Evolutionary conservation across 2,797 vertebrate species (phyloP).

Genomic region (Myotis planiceps): DNA sequence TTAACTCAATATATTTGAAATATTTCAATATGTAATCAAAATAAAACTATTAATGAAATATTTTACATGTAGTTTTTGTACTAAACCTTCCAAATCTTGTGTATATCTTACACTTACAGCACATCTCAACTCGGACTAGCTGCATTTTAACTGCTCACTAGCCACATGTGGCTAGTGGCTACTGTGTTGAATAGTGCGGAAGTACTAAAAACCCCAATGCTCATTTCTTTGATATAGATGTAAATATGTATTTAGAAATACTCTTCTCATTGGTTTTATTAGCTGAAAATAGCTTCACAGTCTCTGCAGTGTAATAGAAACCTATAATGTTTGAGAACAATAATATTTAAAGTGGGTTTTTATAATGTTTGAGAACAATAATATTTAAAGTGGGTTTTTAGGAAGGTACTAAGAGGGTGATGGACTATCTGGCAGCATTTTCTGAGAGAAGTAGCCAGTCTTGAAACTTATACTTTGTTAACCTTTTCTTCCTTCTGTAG

Average conservation of each 20-base stretch:
- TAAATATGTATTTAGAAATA: slow-evolving; percentile 22
- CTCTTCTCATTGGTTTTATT: neutral
- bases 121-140: neutral
- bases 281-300: neutral
- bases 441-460: neutral
- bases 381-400: neutral
- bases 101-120: neutral
- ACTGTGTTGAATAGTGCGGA: neutral
- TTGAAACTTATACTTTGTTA: neutral
- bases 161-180: neutral
- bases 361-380: neutral
- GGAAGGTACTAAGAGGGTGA: neutral
- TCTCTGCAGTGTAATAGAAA: neutral
- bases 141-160: neutral
- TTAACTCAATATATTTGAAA: neutral
- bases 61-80: neutral
- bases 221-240: neutral
- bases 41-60: slow-evolving; percentile 18
- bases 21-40: neutral
- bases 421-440: neutral
- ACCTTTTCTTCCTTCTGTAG: neutral
- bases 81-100: neutral
- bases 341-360: neutral
- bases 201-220: neutral
- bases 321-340: neutral